Evolutionary conservation across 2,888 invertebrate genomes (phyloP), one percentile per base, ranked within the genome.

Genomic region (Suillia variegata): DNA sequence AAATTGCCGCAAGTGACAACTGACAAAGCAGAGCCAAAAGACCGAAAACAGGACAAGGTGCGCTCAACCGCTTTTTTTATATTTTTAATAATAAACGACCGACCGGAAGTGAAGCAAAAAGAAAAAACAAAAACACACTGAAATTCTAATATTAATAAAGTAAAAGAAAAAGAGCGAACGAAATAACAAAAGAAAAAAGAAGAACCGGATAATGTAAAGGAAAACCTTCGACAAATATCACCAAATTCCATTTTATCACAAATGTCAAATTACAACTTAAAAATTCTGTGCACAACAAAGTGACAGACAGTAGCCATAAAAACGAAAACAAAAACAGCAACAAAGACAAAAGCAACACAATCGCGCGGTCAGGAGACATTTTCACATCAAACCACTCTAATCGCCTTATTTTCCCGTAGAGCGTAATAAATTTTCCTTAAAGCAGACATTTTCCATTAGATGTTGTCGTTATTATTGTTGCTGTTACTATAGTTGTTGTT

Each of bases 401-500:
- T 38, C n/a, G 38, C n/a, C 38, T 38, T 38, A 38, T 38, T 38
- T 38, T 13, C 10, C 38, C 38, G n/a, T 38, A n/a, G n/a, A 38
- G n/a, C 38, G 38, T n/a, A 38, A 38, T 38, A 38, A 38, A 38
- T 38, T 38, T 38, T 13, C 13, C n/a, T 38, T 38, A 38, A 13
- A n/a, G 38, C n/a, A 38, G 38, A 38, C 38, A 38, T 38, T 38
- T 38, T 38, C n/a, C 10, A 5, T 38, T 13, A 13, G 6, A 13
- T 38, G 38, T 38, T 38, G 38, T 5, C 13, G 13, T 13, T 4
- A n/a, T n/a, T n/a, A 31, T 38, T 38, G 38, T n/a, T 38, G n/a
- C 61, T 58, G 54, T 56, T 54, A 45, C 38, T 60, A 54, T 59
- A 67, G 62, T 61, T 62, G 59, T 47, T 51, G 48, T 52, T 47